A percentile compares a stretch with the other conserved stretches of the same genome.
Evolutionary conservation across 2,797 vertebrate genomes (phyloP).

Genomic region (Ctenosaura bakeri): DNA sequence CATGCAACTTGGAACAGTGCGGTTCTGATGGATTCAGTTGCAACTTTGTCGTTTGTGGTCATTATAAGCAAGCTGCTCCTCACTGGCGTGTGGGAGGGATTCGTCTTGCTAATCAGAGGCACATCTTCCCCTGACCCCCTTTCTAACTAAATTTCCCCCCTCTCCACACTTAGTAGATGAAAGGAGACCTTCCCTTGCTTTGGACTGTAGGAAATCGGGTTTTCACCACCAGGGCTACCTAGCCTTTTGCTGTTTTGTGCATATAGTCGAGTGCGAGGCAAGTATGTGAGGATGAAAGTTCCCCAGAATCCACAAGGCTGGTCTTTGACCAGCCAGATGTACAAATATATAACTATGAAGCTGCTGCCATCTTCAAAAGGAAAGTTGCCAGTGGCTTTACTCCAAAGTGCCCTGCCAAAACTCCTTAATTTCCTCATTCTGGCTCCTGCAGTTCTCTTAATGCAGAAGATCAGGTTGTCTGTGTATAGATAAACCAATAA

Average conservation of each 20-base stretch:
- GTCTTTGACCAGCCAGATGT: slow-evolving; percentile 57
- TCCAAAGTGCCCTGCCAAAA: slow-evolving; percentile 12
- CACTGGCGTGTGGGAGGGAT: neutral
- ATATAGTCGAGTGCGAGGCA: neutral
- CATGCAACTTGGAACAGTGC: neutral
- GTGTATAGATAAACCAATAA: no score
- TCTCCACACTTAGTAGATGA: no score
- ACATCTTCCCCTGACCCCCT: no score
- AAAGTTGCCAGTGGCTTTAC: slow-evolving; percentile 40
- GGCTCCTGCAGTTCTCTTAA: neutral
- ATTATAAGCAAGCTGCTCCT: neutral
- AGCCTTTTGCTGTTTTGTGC: neutral
- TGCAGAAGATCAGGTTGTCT: neutral
- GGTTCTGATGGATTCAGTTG: neutral
- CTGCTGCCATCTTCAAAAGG: slow-evolving; percentile 21
- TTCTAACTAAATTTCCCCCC: neutral
- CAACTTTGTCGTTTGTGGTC: neutral
- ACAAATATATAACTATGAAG: slow-evolving; percentile 47
- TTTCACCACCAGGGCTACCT: no score
- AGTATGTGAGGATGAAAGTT: neutral
- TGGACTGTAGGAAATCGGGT: neutral
- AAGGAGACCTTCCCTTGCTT: neutral
- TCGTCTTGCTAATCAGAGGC: neutral
- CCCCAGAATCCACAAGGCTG: slow-evolving; percentile 7
- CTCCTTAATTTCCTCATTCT: neutral